phyloP scores from a whole-genome alignment of 1,140 invertebrate species.

The Mizuhopecten yessoensis region DNA sequence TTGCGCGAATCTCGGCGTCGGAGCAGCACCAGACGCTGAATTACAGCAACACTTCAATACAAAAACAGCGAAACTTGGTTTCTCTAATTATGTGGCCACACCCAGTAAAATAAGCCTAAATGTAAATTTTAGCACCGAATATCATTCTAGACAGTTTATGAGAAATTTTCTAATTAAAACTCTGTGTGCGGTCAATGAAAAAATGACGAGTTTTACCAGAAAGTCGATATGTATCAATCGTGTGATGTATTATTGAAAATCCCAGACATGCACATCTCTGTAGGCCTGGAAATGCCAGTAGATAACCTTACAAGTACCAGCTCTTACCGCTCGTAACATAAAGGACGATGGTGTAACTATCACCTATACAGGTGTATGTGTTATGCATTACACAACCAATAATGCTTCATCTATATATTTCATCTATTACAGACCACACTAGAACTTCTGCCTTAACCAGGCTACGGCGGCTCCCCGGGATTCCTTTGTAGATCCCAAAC shows the following conservation, averaged over 20 bases:
- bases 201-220: no score
- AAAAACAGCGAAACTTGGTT: neutral
- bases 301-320: neutral
- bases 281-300: neutral
- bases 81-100: neutral
- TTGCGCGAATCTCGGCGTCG: neutral
- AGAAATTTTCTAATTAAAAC: neutral
- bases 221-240: neutral
- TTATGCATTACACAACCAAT: neutral
- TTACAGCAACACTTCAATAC: neutral
- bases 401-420: neutral
- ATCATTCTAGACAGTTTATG: neutral
- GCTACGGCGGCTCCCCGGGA: neutral
- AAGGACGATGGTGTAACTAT: neutral
- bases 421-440: neutral
- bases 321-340: neutral
- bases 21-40: neutral
- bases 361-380: neutral
- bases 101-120: neutral
- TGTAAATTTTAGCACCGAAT: neutral
- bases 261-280: no score
- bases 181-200: neutral
- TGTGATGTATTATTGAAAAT: neutral
- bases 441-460: neutral
- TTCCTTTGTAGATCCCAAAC: no score